phyloP scores from a whole-genome alignment of 2,113 vertebrate species.

The Forbesichthys papilliferus region DNA sequence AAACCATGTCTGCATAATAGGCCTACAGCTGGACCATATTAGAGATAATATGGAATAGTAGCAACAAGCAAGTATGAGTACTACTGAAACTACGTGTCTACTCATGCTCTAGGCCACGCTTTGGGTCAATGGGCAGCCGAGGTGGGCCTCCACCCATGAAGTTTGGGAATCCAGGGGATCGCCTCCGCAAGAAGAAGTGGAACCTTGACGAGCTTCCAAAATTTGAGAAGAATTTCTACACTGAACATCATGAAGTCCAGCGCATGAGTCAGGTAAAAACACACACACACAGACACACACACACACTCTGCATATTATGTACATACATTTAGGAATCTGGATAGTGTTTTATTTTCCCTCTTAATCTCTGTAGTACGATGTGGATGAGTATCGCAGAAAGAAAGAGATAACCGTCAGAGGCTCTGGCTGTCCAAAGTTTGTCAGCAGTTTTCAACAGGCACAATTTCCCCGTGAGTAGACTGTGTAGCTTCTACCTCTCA shows the following conservation, averaged over 20 bases:
- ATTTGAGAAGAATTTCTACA: slow-evolving; percentile 98
- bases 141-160: slow-evolving; percentile 86
- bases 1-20: no score
- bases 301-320: background rate
- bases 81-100: background rate
- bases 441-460: slow-evolving; percentile 89
- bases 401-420: slow-evolving; percentile 94
- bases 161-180: slow-evolving; percentile 95
- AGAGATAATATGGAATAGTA: no score
- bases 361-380: slow-evolving; percentile 79
- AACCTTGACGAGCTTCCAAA: slow-evolving; percentile 93
- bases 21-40: background rate
- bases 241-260: slow-evolving; percentile 89
- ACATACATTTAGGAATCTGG: background rate
- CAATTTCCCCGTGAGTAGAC: slow-evolving; percentile 91
- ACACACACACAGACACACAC: background rate
- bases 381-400: slow-evolving; percentile 89
- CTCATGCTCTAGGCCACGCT: slow-evolving; percentile 66
- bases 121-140: slow-evolving; percentile 71
- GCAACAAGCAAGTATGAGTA: no score
- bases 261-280: slow-evolving; percentile 80
- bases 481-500: no score
- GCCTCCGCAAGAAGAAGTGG: slow-evolving; percentile 95
- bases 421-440: slow-evolving; percentile 86
- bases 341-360: background rate